Percentiles rank a stretch among this genome's conserved stretches.
phyloP scores from a whole-genome alignment of 2,888 invertebrate genomes.

The Enchytraeus crypticus region DNA sequence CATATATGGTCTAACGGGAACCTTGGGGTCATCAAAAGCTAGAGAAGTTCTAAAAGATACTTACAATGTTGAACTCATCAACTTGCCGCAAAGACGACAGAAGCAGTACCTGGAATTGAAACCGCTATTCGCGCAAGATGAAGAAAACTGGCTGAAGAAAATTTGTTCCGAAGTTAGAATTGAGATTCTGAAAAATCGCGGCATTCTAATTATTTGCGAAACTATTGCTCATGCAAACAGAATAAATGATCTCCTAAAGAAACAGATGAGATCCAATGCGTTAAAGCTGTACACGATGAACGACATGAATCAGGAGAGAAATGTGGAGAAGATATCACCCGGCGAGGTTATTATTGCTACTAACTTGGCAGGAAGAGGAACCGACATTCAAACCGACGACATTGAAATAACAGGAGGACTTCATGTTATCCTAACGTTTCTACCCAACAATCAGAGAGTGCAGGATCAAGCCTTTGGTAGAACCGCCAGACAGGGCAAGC shows the following conservation, averaged over 20 bases:
- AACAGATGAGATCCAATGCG: background rate
- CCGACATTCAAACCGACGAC: background rate
- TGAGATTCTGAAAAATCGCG: background rate
- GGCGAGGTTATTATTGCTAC: background rate
- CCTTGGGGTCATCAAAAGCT: conserved; percentile 23
- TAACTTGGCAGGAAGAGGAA: background rate
- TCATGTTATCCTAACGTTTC: background rate
- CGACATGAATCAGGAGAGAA: conserved; percentile 1
- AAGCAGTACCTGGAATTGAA: background rate
- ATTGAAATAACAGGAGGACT: background rate
- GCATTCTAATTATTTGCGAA: background rate
- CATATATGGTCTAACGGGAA: background rate
- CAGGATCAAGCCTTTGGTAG: conserved; percentile 24
- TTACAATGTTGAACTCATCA: conserved; percentile 12
- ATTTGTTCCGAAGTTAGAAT: background rate
- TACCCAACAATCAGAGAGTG: conserved; percentile 10
- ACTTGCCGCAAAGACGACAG: conserved; percentile 14
- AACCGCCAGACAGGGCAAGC: conserved; percentile 21
- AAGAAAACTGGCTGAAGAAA: background rate
- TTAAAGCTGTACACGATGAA: background rate
- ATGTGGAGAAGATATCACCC: background rate
- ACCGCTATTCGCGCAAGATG: background rate
- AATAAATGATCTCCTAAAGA: background rate
- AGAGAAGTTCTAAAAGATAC: conserved; percentile 29
- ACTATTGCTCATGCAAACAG: background rate